phyloP scores from a whole-genome alignment of 2,888 invertebrate species.

The Zygogramma bicolorata region DNA sequence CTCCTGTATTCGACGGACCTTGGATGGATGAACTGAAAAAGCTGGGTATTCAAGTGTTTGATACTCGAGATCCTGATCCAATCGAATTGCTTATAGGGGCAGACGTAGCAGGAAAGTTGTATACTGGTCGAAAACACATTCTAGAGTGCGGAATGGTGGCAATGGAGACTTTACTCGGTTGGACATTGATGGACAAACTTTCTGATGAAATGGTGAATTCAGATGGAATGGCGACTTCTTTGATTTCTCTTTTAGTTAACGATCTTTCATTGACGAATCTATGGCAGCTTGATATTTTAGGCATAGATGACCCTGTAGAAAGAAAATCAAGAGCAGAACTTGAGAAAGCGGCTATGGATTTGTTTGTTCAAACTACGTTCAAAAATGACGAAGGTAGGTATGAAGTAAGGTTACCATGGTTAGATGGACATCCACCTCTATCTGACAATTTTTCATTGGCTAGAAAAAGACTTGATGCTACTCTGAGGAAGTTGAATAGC shows the following conservation, averaged over 20 bases:
- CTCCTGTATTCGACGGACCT: neutral
- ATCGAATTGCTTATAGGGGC: no score
- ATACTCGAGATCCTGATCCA: no score
- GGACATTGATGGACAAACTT: neutral
- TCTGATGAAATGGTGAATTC: no score
- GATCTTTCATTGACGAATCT: conserved; percentile 15
- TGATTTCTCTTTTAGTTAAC: conserved; percentile 13
- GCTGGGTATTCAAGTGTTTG: no score
- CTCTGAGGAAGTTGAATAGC: conserved; percentile 23
- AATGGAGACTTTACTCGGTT: neutral
- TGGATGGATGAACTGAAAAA: neutral
- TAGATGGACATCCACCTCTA: conserved; percentile 34
- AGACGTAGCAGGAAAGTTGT: no score
- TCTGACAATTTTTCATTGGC: conserved; percentile 31
- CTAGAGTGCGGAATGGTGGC: conserved; percentile 25
- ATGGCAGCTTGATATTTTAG: conserved; percentile 29
- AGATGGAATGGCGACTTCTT: no score
- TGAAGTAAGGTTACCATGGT: conserved; percentile 40
- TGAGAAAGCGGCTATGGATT: conserved; percentile 21
- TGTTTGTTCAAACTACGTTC: conserved; percentile 23
- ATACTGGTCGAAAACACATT: no score
- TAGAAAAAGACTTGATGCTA: conserved; percentile 25
- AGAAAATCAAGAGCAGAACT: conserved; percentile 13
- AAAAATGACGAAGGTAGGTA: no score
- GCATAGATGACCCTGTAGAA: conserved; percentile 27